Conservation (phyloP, 2,113 vertebrate species). For the Lutjanus erythropterus region DNA sequence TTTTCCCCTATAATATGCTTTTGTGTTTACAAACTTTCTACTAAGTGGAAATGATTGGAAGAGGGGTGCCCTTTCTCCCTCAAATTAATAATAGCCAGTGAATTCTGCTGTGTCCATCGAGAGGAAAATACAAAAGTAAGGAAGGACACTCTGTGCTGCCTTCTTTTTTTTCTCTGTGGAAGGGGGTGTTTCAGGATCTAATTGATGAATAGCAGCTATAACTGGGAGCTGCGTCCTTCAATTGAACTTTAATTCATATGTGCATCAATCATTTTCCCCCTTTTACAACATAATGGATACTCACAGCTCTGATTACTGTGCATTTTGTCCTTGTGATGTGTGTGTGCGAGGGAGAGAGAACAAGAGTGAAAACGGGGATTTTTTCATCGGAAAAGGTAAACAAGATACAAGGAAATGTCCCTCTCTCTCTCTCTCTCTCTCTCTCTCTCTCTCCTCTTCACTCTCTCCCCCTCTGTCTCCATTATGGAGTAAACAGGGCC, state of each 20-base stretch:
- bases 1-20: not conserved
- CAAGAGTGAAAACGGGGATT: not conserved
- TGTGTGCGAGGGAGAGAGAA: not conserved
- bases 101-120: constrained; percentile 23
- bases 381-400: constrained; percentile 52
- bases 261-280: constrained; percentile 81
- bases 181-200: constrained; percentile 76
- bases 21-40: constrained; percentile 2
- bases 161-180: constrained; percentile 45
- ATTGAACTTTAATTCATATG: constrained; percentile 82
- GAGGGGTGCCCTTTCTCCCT: constrained; percentile 16
- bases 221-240: constrained; percentile 81
- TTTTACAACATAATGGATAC: constrained; percentile 77
- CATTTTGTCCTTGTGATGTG: constrained; percentile 76
- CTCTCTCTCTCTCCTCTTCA: not conserved
- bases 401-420: constrained; percentile 18
- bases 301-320: constrained; percentile 64
- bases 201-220: constrained; percentile 83
- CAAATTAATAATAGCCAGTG: constrained; percentile 33
- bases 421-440: not conserved
- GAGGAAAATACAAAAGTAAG: constrained; percentile 14
- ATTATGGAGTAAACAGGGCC: constrained; percentile 62
- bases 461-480: constrained; percentile 15
- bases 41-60: not conserved
- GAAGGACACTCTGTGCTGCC: constrained; percentile 38